Conservation (phyloP, 1,140 invertebrate genomes). For the Drosophila orosa region DNA sequence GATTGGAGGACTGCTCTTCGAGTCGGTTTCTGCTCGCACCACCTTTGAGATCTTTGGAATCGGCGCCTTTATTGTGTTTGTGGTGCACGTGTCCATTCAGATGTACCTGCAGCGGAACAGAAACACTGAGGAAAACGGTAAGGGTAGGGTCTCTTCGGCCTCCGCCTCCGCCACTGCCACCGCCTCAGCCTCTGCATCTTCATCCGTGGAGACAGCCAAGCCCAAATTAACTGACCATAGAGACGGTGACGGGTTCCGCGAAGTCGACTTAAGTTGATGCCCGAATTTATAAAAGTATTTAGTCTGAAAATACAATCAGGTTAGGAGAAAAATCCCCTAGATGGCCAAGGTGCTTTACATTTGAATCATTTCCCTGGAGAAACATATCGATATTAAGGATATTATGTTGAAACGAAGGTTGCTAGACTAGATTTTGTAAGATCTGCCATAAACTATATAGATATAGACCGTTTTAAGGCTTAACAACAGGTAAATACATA, state of each 20-base stretch:
- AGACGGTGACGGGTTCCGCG: constrained; percentile 63
- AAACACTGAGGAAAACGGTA: constrained; percentile 68
- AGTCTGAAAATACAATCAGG: not conserved
- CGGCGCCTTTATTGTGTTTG: constrained; percentile 87
- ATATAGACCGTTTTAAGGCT: constrained; percentile 2
- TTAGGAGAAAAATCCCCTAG: not conserved
- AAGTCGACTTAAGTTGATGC: constrained; percentile 72
- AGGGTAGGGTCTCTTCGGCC: constrained; percentile 58
- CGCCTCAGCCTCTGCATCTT: constrained; percentile 24
- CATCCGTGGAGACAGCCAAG: constrained; percentile 30
- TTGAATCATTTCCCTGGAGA: not conserved
- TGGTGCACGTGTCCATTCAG: constrained; percentile 87
- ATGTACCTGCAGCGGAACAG: constrained; percentile 74
- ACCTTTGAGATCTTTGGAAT: constrained; percentile 90
- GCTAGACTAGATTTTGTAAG: constrained; percentile 13
- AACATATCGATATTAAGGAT: constrained; percentile 5
- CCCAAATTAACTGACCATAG: constrained; percentile 35
- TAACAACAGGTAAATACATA: constrained; percentile 3
- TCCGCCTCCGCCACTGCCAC: constrained; percentile 13
- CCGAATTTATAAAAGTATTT: constrained; percentile 34
- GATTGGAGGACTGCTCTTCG: constrained; percentile 88
- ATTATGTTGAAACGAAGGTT: not conserved
- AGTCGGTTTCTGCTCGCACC: constrained; percentile 86
- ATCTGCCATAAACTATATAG: constrained; percentile 1
- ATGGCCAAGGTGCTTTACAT: constrained; percentile 14